A percentile compares a stretch with the other conserved stretches of the same genome.
phyloP scores from a whole-genome alignment of 1,140 invertebrate genomes.

The Drosophila suzukii region DNA sequence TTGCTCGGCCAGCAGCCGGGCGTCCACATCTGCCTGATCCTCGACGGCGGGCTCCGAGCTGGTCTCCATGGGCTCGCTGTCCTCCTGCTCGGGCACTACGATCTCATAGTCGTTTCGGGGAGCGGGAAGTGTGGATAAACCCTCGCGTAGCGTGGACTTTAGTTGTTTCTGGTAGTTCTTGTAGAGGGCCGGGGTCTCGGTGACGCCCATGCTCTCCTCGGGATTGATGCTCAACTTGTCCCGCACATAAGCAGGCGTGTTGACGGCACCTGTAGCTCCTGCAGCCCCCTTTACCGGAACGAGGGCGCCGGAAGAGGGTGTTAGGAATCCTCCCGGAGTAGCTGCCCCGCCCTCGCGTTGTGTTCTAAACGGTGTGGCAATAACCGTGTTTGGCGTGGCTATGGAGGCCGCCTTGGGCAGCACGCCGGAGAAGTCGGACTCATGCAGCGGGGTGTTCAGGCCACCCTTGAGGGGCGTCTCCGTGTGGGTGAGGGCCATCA shows the following conservation, averaged over 20 bases:
- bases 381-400: conserved; percentile 97
- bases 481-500: conserved; percentile 98
- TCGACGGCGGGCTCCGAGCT: conserved; percentile 86
- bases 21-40: conserved; percentile 96
- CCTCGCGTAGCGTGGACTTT: conserved; percentile 89
- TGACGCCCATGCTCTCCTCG: conserved; percentile 90
- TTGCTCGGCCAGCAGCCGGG: conserved; percentile 84
- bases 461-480: conserved; percentile 99
- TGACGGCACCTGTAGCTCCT: conserved; percentile 37
- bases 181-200: conserved; percentile 88
- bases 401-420: conserved; percentile 90
- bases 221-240: conserved; percentile 98
- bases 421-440: conserved; percentile 94
- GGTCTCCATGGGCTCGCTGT: conserved; percentile 86
- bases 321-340: conserved; percentile 86
- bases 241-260: conserved; percentile 87
- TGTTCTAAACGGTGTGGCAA: conserved; percentile 94
- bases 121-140: conserved; percentile 91
- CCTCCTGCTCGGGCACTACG: conserved; percentile 95
- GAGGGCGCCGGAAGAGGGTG: conserved; percentile 84
- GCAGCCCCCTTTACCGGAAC: conserved; percentile 76
- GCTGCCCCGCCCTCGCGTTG: conserved; percentile 78
- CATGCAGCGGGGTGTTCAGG: conserved; percentile 95
- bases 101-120: conserved; percentile 99
- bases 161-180: conserved; percentile 89